Evolutionary conservation across 1,140 invertebrate species (phyloP), one percentile per base, ranked within the genome.

Genomic region (Polyergus mexicanus): DNA sequence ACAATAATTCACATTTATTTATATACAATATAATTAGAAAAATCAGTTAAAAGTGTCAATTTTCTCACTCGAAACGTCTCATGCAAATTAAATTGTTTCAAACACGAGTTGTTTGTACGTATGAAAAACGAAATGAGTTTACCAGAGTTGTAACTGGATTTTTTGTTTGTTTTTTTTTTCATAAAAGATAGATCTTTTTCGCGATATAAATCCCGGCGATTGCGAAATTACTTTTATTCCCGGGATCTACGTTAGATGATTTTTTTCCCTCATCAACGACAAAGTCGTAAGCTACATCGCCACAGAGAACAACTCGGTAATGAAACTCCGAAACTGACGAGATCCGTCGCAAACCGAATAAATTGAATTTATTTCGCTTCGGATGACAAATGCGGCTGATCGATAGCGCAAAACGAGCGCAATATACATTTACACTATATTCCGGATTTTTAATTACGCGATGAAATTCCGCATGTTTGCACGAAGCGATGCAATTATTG

Each of bases 221-320:
- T 69, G 76, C 44, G 5, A 69, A 80, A 80, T 69, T 80, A 44
- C 63, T n/a, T 80, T 78, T 78, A 68, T 68, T 80, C 63, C 22
- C 76, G 16, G 22, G 16, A 22, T 69, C 38, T 19, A 32, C 8
- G 62, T 51, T 54, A 68, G 41, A 66, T 38, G 44, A 65, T 38
- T 80, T 80, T 69, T 77, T 68, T 11, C 13, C 16, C 32, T 80
- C 76, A 69, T 80, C 76, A 80, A 44, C 16, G 62, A 78, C 41
- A 69, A 69, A 80, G 76, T 65, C 44, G 16, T 63, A 25, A 11
- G 35, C 22, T 76, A n/a, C 16, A 38, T 76, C 11, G 4, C 32
- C 63, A 32, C 25, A 4, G 16, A 16, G 35, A 66, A n/a, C 19
- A 54, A 54, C 16, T 56, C 51, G 11, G 11, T 51, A 16, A 68